A percentile compares a stretch with the other conserved stretches of the same genome.
Evolutionary conservation across 2,797 vertebrate species (phyloP).

Genomic region (Amblyopsis hoosieri): DNA sequence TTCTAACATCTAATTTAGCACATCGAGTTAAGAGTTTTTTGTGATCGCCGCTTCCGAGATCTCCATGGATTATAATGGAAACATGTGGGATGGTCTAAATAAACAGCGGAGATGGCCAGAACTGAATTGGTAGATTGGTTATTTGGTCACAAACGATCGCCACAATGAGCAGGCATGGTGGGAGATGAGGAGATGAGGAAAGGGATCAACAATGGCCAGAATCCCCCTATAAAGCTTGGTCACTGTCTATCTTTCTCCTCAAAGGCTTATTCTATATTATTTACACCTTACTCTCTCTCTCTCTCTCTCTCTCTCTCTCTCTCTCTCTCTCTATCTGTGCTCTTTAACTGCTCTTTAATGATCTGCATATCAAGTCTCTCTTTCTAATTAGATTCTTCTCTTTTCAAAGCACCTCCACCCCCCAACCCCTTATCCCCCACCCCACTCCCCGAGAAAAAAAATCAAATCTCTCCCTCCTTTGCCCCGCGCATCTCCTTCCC

Average conservation of each 20-base stretch:
- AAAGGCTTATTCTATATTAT: constrained; percentile 86
- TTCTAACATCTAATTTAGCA: constrained; percentile 55
- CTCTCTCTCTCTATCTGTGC: background rate
- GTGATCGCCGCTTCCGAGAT: no score
- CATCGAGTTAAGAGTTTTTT: no score
- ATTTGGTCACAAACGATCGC: no score
- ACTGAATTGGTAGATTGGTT: no score
- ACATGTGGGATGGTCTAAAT: no score
- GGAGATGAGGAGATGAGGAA: no score
- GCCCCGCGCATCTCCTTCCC: constrained; percentile 45
- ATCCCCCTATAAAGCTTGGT: constrained; percentile 89
- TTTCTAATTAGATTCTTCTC: constrained; percentile 66
- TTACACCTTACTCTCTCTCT: constrained; percentile 69
- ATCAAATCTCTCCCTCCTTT: background rate
- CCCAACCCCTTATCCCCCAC: constrained; percentile 30
- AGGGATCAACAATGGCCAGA: no score
- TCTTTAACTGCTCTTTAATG: constrained; percentile 32
- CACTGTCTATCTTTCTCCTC: constrained; percentile 93
- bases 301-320: constrained; percentile 39
- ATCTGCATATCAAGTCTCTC: constrained; percentile 57
- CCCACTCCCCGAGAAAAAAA: constrained; percentile 21
- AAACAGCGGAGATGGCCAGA: no score
- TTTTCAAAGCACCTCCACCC: background rate
- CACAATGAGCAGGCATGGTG: no score
- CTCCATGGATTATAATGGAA: no score